Conservation (phyloP, 1,140 invertebrate species). For the Yoshiicerus persimilis region DNA sequence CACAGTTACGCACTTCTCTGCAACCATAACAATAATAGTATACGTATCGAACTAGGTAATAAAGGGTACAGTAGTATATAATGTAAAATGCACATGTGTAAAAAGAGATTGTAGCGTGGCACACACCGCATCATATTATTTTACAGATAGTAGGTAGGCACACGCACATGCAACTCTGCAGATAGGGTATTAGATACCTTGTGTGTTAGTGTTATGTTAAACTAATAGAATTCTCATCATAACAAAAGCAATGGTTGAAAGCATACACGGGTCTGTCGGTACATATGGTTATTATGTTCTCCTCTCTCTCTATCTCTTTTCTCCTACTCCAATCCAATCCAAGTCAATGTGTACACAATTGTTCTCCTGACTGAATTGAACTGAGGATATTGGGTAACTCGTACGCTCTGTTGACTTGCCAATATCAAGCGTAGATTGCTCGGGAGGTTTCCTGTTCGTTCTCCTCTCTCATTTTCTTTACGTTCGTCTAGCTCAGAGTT, state of each 20-base stretch:
- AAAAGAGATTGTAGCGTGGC: too few species aligned
- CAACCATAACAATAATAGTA: too few species aligned
- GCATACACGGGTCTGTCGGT: not conserved
- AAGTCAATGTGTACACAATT: not conserved
- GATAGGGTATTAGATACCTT: not conserved
- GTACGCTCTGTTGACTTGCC: not conserved
- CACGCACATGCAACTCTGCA: not conserved
- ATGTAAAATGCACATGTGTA: not conserved
- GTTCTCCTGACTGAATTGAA: not conserved
- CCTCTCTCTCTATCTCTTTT: not conserved
- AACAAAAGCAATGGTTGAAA: not conserved
- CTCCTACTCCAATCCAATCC: too few species aligned
- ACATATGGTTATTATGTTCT: not conserved
- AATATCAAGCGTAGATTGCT: not conserved
- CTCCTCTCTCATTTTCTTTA: not conserved
- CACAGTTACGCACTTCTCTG: not conserved
- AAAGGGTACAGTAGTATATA: too few species aligned
- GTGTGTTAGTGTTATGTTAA: not conserved
- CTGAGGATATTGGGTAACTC: not conserved
- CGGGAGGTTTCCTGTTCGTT: not conserved
- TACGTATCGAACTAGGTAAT: not conserved
- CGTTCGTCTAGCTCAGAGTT: not conserved
- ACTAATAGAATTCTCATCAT: not conserved
- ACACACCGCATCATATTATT: not conserved
- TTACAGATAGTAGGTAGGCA: too few species aligned